A percentile compares a stretch with the other conserved stretches of the same genome.
These are phyloP conservation scores for Oscheius sp. DNA, from an alignment of 2,888 invertebrate species.

Conservation along the genomic window DNA sequence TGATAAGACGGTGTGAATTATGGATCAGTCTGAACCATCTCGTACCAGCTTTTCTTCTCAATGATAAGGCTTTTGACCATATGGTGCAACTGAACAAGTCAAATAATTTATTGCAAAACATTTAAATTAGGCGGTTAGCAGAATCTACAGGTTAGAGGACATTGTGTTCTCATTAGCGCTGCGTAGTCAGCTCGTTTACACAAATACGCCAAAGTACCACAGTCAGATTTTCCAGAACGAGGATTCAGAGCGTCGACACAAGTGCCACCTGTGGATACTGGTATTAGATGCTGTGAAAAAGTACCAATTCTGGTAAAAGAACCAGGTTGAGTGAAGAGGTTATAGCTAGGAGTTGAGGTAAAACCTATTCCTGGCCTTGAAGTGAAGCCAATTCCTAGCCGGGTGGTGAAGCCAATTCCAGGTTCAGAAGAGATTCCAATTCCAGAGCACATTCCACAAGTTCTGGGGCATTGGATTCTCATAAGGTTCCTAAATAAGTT, in stretches of 20 bases:
- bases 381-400: no score
- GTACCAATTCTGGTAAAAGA: not conserved
- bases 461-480: slow-evolving; percentile 25
- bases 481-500: slow-evolving; percentile 25
- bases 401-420: no score
- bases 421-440: no score
- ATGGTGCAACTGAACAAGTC: no score
- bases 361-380: not conserved
- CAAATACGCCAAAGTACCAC: not conserved
- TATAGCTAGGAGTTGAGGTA: not conserved
- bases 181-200: slow-evolving; percentile 6
- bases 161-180: not conserved
- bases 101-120: no score
- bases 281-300: no score
- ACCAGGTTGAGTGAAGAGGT: not conserved
- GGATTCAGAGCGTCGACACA: not conserved
- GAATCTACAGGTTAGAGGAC: slow-evolving; percentile 9
- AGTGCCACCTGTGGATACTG: not conserved
- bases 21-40: no score
- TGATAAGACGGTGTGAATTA: no score
- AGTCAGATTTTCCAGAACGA: slow-evolving; percentile 11
- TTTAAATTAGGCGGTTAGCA: not conserved
- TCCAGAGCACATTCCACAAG: slow-evolving; percentile 24
- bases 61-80: no score
- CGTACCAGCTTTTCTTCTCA: no score